Evolutionary conservation across 2,113 vertebrate genomes (phyloP).

Genomic region (Mobula birostris): DNA sequence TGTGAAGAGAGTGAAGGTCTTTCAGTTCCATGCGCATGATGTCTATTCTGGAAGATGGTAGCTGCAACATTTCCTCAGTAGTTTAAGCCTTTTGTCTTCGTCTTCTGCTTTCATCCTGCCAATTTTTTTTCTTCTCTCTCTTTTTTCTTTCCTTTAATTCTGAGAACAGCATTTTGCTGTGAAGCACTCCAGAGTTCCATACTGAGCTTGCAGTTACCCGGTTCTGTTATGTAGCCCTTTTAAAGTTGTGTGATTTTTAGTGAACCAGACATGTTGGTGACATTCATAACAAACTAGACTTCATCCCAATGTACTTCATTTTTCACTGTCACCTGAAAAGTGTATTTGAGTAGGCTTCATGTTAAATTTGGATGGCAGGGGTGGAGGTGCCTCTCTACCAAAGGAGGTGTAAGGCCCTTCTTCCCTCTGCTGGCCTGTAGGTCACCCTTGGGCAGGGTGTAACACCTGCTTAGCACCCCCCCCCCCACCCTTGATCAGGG

Average conservation of each 20-base stretch:
- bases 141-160: not conserved
- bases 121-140: not conserved
- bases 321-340: not conserved
- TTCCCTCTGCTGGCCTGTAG: too few species aligned
- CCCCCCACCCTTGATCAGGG: too few species aligned
- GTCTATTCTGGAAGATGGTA: too few species aligned
- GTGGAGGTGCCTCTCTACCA: too few species aligned
- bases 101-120: not conserved
- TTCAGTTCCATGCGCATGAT: too few species aligned
- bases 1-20: too few species aligned
- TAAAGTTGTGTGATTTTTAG: not conserved
- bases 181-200: not conserved
- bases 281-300: not conserved
- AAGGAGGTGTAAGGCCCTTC: too few species aligned
- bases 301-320: not conserved
- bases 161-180: not conserved
- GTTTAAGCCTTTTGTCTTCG: not conserved
- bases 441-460: too few species aligned
- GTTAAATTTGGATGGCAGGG: too few species aligned
- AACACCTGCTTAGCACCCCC: too few species aligned
- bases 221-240: not conserved
- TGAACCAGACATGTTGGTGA: not conserved
- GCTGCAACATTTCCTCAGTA: not conserved
- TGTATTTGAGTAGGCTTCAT: not conserved
- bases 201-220: not conserved